Evolutionary conservation across 2,797 vertebrate species (phyloP).

Genomic region (Lepus oiostolus): DNA sequence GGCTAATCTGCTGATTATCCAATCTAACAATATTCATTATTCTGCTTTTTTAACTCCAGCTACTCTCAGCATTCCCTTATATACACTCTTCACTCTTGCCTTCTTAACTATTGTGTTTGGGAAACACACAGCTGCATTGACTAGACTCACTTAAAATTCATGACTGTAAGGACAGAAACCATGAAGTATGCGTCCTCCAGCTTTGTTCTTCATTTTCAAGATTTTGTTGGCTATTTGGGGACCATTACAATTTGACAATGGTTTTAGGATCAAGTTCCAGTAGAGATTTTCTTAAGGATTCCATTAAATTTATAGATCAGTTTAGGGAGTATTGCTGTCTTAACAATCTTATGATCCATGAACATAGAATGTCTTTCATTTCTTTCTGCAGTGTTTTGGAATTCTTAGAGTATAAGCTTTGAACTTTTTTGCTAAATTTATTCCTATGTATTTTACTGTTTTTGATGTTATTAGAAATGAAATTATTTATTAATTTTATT

Average conservation of each 20-base stretch:
- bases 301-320: neutral
- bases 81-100: neutral
- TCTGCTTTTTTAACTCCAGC: neutral
- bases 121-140: neutral
- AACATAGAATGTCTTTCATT: slow-evolving; percentile 23
- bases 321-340: neutral
- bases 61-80: neutral
- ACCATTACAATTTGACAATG: neutral
- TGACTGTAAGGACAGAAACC: neutral
- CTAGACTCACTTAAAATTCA: slow-evolving; percentile 8
- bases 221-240: neutral
- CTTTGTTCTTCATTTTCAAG: slow-evolving; percentile 27
- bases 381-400: slow-evolving; percentile 39
- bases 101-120: slow-evolving; percentile 9
- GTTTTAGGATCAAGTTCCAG: slow-evolving; percentile 25
- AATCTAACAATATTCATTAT: neutral
- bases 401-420: slow-evolving; percentile 18
- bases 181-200: neutral
- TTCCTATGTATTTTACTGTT: slow-evolving; percentile 25
- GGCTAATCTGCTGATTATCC: neutral
- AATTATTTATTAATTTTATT: slow-evolving; percentile 47
- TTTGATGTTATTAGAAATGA: slow-evolving; percentile 9
- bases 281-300: slow-evolving; percentile 7
- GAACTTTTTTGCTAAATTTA: neutral
- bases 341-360: neutral